Percentiles rank a stretch among this genome's conserved stretches.
These are phyloP conservation scores for Aproaerema taeniolella DNA, from an alignment of 2,888 invertebrate genomes.

Conservation along the genomic window DNA sequence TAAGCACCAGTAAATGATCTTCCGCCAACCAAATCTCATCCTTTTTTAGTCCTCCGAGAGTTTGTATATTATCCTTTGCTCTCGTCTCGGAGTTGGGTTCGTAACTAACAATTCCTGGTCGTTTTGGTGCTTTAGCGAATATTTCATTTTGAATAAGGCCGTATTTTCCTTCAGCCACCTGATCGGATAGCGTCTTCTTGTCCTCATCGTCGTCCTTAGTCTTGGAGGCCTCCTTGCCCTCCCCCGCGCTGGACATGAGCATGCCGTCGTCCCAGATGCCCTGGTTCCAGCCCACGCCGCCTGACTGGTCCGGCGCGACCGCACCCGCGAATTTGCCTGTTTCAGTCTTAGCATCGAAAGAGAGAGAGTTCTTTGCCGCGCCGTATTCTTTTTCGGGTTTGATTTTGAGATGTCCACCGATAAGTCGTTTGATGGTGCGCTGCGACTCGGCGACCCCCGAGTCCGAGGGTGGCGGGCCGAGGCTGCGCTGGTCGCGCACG, in stretches of 20 bases:
- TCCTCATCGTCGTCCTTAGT: constrained; percentile 80
- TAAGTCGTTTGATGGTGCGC: constrained; percentile 80
- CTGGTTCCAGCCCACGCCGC: constrained; percentile 73
- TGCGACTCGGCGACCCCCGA: constrained; percentile 53
- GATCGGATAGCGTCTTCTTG: constrained; percentile 91
- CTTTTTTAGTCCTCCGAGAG: constrained; percentile 87
- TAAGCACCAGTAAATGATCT: constrained; percentile 89
- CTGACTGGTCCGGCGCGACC: constrained; percentile 64
- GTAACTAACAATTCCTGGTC: constrained; percentile 91
- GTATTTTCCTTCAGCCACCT: constrained; percentile 93
- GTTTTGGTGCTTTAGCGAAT: constrained; percentile 82
- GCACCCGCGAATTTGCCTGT: constrained; percentile 60
- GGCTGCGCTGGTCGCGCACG: constrained; percentile 71
- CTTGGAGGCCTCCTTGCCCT: constrained; percentile 76
- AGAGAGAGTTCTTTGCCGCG: constrained; percentile 58
- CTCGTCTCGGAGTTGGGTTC: constrained; percentile 86
- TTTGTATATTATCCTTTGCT: constrained; percentile 86
- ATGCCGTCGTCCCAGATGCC: constrained; percentile 82
- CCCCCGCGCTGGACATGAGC: constrained; percentile 82
- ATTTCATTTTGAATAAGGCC: constrained; percentile 92
- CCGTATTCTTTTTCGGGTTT: constrained; percentile 62
- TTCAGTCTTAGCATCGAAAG: constrained; percentile 50
- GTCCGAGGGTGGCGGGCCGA: constrained; percentile 44
- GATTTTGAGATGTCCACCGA: constrained; percentile 81
- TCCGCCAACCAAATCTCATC: constrained; percentile 95